Evolutionary conservation across 1,140 invertebrate species (phyloP).

Genomic region (Parapsyche elsis): DNA sequence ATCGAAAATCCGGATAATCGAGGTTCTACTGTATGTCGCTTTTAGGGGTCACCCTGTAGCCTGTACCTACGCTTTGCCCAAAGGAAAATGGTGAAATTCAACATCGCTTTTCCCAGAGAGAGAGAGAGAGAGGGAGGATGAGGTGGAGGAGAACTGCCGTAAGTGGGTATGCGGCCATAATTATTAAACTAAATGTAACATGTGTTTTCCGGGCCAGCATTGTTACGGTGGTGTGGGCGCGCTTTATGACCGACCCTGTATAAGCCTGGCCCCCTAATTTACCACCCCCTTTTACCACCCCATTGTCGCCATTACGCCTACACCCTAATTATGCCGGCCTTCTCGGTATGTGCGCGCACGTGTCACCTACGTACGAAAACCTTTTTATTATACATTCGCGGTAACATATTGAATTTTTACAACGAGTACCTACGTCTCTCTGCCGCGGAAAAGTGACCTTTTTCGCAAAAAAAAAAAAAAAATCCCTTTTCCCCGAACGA

Average conservation of each 20-base stretch:
- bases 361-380: background rate
- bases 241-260: constrained; percentile 34
- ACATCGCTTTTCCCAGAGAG: background rate
- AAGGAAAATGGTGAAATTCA: background rate
- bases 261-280: constrained; percentile 29
- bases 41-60: background rate
- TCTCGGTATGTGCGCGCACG: constrained; percentile 11
- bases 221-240: constrained; percentile 53
- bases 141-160: constrained; percentile 4
- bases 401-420: constrained; percentile 47
- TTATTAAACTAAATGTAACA: constrained; percentile 57
- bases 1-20: no score
- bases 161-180: constrained; percentile 45
- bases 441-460: constrained; percentile 8
- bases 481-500: no score
- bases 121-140: background rate
- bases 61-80: background rate
- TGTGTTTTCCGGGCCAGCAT: constrained; percentile 55
- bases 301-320: constrained; percentile 3
- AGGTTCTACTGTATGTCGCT: no score
- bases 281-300: constrained; percentile 10
- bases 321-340: constrained; percentile 37
- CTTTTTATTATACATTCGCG: constrained; percentile 43
- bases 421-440: constrained; percentile 18
- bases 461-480: no score